phyloP scores from a whole-genome alignment of 2,113 vertebrate species.

The Galemys pyrenaicus region DNA sequence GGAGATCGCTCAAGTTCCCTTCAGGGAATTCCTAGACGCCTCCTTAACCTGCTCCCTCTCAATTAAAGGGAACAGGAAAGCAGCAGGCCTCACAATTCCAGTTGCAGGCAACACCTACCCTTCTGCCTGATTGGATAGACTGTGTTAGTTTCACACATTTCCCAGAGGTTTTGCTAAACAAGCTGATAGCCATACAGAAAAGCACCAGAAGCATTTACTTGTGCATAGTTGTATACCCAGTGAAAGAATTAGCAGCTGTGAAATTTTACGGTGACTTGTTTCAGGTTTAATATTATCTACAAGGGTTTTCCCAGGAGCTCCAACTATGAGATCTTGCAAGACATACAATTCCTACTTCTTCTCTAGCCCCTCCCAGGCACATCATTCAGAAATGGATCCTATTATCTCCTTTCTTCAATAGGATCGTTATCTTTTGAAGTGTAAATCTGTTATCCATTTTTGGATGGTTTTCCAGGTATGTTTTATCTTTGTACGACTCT shows the following conservation, averaged over 20 bases:
- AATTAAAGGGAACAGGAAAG: neutral
- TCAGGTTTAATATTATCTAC: neutral
- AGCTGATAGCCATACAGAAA: neutral
- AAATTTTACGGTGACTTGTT: neutral
- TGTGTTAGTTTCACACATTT: neutral
- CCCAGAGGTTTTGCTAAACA: neutral
- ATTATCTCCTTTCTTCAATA: neutral
- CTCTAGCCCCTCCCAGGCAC: too few relatives aligned
- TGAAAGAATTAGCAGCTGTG: neutral
- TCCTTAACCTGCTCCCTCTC: neutral
- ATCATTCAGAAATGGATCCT: neutral
- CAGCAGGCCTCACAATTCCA: neutral
- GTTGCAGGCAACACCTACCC: neutral
- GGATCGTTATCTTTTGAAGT: neutral
- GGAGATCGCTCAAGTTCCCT: too few relatives aligned
- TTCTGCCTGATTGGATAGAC: neutral
- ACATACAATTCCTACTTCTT: neutral
- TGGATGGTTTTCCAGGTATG: neutral
- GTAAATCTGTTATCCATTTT: neutral
- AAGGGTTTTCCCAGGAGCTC: neutral
- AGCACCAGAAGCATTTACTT: neutral
- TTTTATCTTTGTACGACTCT: conserved; percentile 15
- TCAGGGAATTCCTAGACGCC: neutral
- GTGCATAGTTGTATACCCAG: neutral
- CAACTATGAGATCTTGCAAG: neutral